Percentiles rank a stretch among this genome's conserved stretches.
phyloP scores from a whole-genome alignment of 2,888 invertebrate species.

The Erannis defoliaria region DNA sequence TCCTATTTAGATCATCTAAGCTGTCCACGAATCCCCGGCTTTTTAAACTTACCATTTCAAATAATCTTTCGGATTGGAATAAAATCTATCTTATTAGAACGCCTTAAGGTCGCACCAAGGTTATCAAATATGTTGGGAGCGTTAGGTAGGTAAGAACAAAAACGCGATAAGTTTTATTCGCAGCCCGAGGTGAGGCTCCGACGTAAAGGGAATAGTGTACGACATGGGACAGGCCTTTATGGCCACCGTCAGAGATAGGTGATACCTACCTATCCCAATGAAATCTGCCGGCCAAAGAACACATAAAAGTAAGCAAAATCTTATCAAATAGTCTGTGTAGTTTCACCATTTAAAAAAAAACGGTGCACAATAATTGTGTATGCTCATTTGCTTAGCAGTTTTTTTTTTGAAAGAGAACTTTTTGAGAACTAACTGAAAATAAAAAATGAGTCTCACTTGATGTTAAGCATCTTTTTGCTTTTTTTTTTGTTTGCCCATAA shows the following conservation, averaged over 20 bases:
- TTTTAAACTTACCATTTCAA: slow-evolving; percentile 49
- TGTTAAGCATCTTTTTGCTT: too few species aligned
- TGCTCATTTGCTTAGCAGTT: too few species aligned
- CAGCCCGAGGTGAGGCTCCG: slow-evolving; percentile 61
- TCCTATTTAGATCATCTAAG: slow-evolving; percentile 79
- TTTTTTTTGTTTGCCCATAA: too few species aligned
- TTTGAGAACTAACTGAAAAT: too few species aligned
- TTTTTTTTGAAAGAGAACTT: too few species aligned
- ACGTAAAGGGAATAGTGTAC: slow-evolving; percentile 49
- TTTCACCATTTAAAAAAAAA: not conserved
- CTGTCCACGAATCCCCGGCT: slow-evolving; percentile 59
- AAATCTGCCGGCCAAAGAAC: slow-evolving; percentile 20
- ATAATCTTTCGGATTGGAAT: slow-evolving; percentile 8
- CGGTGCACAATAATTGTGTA: too few species aligned
- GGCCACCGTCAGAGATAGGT: slow-evolving; percentile 47
- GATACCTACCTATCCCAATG: slow-evolving; percentile 29
- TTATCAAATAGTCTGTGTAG: slow-evolving; percentile 22
- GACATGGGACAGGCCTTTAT: slow-evolving; percentile 44
- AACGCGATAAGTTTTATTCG: slow-evolving; percentile 75
- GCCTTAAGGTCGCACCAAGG: slow-evolving; percentile 16
- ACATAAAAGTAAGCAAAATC: slow-evolving; percentile 4
- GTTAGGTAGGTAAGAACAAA: slow-evolving; percentile 63
- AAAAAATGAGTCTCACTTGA: too few species aligned
- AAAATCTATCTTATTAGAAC: slow-evolving; percentile 41
- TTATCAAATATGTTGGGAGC: slow-evolving; percentile 29